Percentiles rank a stretch among this genome's conserved stretches.
phyloP scores from a whole-genome alignment of 2,888 invertebrate genomes.

The Hydriomena furcata region DNA sequence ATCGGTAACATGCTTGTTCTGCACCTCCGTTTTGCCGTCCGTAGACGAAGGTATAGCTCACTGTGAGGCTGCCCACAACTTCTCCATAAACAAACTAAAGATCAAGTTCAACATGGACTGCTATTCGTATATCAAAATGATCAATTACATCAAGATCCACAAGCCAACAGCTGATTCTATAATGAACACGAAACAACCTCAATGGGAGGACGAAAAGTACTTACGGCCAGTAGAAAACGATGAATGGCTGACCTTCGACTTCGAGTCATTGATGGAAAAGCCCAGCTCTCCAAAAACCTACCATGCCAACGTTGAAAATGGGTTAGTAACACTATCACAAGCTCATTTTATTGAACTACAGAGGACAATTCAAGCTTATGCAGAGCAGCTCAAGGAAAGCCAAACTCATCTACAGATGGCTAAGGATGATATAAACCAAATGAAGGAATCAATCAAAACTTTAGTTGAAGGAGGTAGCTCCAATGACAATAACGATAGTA shows the following conservation, averaged over 20 bases:
- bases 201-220: slow-evolving; percentile 91
- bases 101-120: slow-evolving; percentile 89
- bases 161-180: slow-evolving; percentile 84
- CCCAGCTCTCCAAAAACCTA: slow-evolving; percentile 72
- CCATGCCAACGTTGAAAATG: slow-evolving; percentile 85
- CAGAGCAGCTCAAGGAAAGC: slow-evolving; percentile 84
- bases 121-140: slow-evolving; percentile 91
- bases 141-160: slow-evolving; percentile 90
- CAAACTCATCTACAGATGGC: slow-evolving; percentile 84
- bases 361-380: slow-evolving; percentile 81
- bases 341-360: slow-evolving; percentile 85
- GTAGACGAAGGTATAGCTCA: slow-evolving; percentile 87
- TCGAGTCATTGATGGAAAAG: slow-evolving; percentile 68
- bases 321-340: slow-evolving; percentile 84
- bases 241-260: slow-evolving; percentile 93
- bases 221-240: slow-evolving; percentile 91
- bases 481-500: slow-evolving; percentile 40
- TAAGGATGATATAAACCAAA: slow-evolving; percentile 83
- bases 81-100: slow-evolving; percentile 86
- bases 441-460: slow-evolving; percentile 84
- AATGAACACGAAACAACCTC: slow-evolving; percentile 71
- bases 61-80: slow-evolving; percentile 85
- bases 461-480: slow-evolving; percentile 71
- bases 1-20: slow-evolving; percentile 88
- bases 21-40: slow-evolving; percentile 82